Conservation (phyloP, 2,888 invertebrate genomes). For the Acanthosepion lycidas region DNA sequence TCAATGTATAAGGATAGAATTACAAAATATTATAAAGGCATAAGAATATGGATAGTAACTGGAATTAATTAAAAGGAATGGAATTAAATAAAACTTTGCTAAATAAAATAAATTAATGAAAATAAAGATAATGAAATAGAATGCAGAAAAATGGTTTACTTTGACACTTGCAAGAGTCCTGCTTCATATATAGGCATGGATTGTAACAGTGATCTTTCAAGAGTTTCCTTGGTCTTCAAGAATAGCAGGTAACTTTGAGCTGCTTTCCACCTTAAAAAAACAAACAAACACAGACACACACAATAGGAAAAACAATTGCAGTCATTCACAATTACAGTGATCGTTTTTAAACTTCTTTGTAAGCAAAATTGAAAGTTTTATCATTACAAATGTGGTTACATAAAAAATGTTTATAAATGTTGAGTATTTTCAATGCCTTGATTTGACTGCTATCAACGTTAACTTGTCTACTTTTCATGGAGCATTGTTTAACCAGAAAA, state of each 20-base stretch:
- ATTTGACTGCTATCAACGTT: no score
- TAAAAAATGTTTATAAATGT: no score
- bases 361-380: no score
- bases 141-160: slow-evolving; percentile 53
- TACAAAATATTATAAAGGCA: no score
- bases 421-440: no score
- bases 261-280: slow-evolving; percentile 65
- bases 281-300: no score
- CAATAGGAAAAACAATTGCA: background rate
- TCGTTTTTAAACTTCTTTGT: no score
- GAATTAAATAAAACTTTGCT: background rate
- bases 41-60: background rate
- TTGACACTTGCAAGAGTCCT: slow-evolving; percentile 67
- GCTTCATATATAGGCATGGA: slow-evolving; percentile 70
- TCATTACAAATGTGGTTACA: no score
- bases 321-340: background rate
- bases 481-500: no score
- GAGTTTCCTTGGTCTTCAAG: slow-evolving; percentile 58
- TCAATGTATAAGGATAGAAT: no score
- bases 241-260: slow-evolving; percentile 67
- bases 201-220: slow-evolving; percentile 61
- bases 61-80: background rate
- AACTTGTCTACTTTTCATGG: no score
- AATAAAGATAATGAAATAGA: background rate
- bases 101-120: background rate